A percentile compares a stretch with the other conserved stretches of the same genome.
Evolutionary conservation across 1,140 invertebrate species (phyloP).

Genomic region (Drosophila kurseongensis): DNA sequence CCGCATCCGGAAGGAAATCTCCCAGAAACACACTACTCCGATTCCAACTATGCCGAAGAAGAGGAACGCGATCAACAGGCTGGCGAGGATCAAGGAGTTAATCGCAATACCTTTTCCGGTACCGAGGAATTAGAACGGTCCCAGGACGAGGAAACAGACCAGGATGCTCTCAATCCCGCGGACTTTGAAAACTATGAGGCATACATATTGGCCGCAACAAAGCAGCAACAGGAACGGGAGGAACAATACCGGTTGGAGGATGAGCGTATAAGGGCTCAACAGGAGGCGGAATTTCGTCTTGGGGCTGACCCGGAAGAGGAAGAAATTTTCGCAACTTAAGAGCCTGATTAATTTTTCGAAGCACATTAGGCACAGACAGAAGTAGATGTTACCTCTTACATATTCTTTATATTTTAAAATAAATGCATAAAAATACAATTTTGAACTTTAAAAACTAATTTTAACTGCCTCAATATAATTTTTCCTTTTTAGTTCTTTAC

Average conservation of each 20-base stretch:
- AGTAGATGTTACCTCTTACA: not conserved
- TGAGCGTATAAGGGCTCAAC: not conserved
- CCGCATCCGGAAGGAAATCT: not conserved
- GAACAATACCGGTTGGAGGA: conserved; percentile 6
- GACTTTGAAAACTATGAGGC: conserved; percentile 33
- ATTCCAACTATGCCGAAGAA: conserved; percentile 20
- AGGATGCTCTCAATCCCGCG: conserved; percentile 1
- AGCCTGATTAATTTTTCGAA: not conserved
- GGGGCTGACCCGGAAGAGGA: conserved; percentile 1
- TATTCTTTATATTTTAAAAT: conserved; percentile 1
- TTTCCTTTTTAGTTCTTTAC: no score
- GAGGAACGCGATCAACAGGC: conserved; percentile 10
- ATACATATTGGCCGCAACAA: conserved; percentile 10
- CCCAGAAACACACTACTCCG: conserved; percentile 4
- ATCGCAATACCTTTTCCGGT: not conserved
- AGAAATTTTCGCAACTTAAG: not conserved
- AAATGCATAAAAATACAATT: not conserved
- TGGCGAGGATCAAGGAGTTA: not conserved
- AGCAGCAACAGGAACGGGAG: conserved; percentile 18
- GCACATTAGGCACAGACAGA: conserved; percentile 9
- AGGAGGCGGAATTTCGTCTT: conserved; percentile 16
- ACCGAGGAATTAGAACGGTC: not conserved
- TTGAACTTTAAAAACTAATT: not conserved
- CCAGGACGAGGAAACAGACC: not conserved
- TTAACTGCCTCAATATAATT: no score